Evolutionary conservation across 1,140 invertebrate species (phyloP).

Genomic region (Drosophila parabipectinata): DNA sequence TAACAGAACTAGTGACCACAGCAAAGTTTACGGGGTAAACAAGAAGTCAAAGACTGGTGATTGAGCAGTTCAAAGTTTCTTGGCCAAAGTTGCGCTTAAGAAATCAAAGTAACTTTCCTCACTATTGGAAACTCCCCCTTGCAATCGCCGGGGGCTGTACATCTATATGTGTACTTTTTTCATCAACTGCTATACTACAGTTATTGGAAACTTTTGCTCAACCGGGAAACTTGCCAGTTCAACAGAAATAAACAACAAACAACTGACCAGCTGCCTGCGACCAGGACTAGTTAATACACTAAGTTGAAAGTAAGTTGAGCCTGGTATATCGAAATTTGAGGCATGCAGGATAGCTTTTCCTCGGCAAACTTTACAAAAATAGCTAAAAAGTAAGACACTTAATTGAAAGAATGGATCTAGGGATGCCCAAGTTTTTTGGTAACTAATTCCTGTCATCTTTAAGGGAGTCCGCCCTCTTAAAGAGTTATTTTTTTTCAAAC

Average conservation of each 20-base stretch:
- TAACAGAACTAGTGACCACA: conserved; percentile 25
- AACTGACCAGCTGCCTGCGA: conserved; percentile 36
- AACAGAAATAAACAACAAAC: conserved; percentile 28
- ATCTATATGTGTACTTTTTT: conserved; percentile 42
- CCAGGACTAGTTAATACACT: conserved; percentile 49
- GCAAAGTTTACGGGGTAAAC: conserved; percentile 32
- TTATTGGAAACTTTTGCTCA: conserved; percentile 69
- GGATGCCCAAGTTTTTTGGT: too few species aligned
- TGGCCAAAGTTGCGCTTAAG: conserved; percentile 70
- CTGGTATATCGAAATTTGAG: neutral
- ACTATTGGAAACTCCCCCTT: conserved; percentile 27
- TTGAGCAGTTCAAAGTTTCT: conserved; percentile 70
- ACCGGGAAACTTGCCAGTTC: conserved; percentile 44
- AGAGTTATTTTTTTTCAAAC: too few species aligned
- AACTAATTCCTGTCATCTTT: neutral
- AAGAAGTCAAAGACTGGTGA: conserved; percentile 56
- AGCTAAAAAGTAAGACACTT: too few species aligned
- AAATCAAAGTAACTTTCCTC: conserved; percentile 76
- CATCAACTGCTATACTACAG: conserved; percentile 73
- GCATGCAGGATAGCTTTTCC: neutral
- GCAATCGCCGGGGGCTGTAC: neutral
- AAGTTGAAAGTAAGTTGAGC: conserved; percentile 4
- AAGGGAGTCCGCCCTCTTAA: too few species aligned
- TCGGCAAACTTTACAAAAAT: neutral
- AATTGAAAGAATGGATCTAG: too few species aligned